Conservation (phyloP, 2,888 invertebrate genomes). For the Neoitamus cyanurus region DNA sequence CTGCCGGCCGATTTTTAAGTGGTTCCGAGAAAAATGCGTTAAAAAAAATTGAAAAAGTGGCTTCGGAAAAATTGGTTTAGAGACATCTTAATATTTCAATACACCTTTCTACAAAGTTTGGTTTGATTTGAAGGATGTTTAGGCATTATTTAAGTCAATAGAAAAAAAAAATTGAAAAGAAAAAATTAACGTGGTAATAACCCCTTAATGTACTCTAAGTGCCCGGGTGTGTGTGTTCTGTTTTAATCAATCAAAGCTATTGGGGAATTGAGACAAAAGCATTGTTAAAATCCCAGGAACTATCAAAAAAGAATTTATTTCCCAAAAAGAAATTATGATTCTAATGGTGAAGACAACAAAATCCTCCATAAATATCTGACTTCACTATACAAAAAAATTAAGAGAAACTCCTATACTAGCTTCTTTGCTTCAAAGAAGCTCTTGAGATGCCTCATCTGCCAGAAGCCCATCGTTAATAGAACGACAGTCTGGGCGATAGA, state of each 20-base stretch:
- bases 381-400: background rate
- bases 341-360: background rate
- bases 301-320: background rate
- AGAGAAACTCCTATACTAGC: slow-evolving; percentile 76
- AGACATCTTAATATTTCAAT: too few species aligned
- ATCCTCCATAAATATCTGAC: background rate
- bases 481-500: slow-evolving; percentile 92
- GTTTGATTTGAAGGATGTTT: too few species aligned
- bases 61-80: too few species aligned
- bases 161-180: too few species aligned
- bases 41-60: too few species aligned
- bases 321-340: slow-evolving; percentile 11
- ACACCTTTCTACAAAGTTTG: too few species aligned
- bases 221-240: too few species aligned
- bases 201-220: too few species aligned
- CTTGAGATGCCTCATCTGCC: slow-evolving; percentile 99
- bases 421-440: slow-evolving; percentile 99
- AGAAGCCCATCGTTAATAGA: slow-evolving; percentile 91
- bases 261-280: background rate
- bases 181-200: too few species aligned
- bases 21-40: too few species aligned
- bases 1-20: too few species aligned
- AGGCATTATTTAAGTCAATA: too few species aligned
- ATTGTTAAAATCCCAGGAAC: background rate
- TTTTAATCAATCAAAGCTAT: background rate